Conservation (phyloP, 2,113 vertebrate genomes). For the Brachyhypopomus occidentalis region DNA sequence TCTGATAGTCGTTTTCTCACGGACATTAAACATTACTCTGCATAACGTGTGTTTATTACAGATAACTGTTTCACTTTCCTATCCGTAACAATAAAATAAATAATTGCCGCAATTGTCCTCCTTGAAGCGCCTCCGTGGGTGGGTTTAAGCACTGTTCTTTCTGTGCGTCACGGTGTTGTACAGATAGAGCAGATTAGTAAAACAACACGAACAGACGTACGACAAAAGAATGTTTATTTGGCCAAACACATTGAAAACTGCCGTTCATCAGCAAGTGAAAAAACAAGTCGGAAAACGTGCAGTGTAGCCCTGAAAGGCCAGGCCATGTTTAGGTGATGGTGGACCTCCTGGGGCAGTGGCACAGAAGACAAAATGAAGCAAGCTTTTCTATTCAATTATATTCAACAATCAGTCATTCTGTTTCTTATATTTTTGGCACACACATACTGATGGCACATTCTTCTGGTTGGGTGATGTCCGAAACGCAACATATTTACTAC, state of each 20-base stretch:
- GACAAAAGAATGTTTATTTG: constrained; percentile 69
- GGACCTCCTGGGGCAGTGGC: neutral
- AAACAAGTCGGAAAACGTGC: constrained; percentile 60
- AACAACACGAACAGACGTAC: constrained; percentile 57
- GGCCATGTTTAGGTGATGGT: constrained; percentile 13
- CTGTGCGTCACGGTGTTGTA: neutral
- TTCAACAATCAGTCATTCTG: neutral
- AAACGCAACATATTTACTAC: constrained; percentile 65
- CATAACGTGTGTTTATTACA: too few species aligned
- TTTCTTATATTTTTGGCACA: constrained; percentile 44
- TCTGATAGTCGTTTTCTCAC: too few species aligned
- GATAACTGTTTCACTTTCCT: too few species aligned
- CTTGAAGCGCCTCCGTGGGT: too few species aligned
- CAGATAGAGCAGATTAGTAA: neutral
- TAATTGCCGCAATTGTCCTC: too few species aligned
- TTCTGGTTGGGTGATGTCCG: constrained; percentile 45
- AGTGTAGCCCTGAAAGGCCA: constrained; percentile 48
- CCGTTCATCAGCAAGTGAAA: constrained; percentile 46
- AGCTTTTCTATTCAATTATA: neutral
- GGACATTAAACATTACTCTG: too few species aligned
- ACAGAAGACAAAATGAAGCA: constrained; percentile 32
- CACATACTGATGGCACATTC: constrained; percentile 43
- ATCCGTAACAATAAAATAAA: too few species aligned
- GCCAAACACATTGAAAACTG: constrained; percentile 53
- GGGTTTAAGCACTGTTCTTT: too few species aligned